A percentile compares a stretch with the other conserved stretches of the same genome.
phyloP scores from a whole-genome alignment of 1,140 invertebrate species.

The Hyposmocoma kahamanoa region DNA sequence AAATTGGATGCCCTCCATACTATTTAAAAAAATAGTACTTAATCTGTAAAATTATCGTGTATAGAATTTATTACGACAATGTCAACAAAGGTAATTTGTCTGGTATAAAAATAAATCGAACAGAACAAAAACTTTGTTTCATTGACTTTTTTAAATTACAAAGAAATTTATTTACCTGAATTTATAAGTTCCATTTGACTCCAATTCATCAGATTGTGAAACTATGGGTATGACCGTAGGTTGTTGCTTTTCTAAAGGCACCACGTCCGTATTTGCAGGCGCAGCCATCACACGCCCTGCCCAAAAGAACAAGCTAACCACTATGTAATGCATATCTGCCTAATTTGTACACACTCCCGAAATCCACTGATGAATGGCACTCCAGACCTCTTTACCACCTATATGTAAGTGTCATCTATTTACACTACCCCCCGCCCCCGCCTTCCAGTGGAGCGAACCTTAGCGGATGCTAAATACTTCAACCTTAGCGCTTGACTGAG shows the following conservation, averaged over 20 bases:
- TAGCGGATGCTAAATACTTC: conserved; percentile 67
- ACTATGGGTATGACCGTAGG: conserved; percentile 70
- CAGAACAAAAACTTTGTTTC: not conserved
- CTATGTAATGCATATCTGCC: conserved; percentile 44
- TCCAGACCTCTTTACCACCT: conserved; percentile 60
- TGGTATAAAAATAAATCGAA: no score
- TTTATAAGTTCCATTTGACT: conserved; percentile 73
- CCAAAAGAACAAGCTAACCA: conserved; percentile 29
- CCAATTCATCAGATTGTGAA: conserved; percentile 66
- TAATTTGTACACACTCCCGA: conserved; percentile 35
- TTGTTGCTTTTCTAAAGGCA: conserved; percentile 41
- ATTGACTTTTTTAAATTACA: conserved; percentile 24
- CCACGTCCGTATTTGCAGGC: conserved; percentile 33
- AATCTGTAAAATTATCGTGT: no score
- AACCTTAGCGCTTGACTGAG: conserved; percentile 66
- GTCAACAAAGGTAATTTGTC: no score
- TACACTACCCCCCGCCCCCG: conserved; percentile 71
- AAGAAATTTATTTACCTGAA: conserved; percentile 52
- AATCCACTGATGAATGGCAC: conserved; percentile 52
- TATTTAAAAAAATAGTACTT: no score
- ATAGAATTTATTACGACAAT: no score
- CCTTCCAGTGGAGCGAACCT: conserved; percentile 50
- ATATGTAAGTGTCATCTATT: conserved; percentile 73
- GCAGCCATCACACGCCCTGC: conserved; percentile 23
- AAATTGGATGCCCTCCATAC: no score